Conservation (phyloP, 2,888 invertebrate genomes). For the Dione vanillae region DNA sequence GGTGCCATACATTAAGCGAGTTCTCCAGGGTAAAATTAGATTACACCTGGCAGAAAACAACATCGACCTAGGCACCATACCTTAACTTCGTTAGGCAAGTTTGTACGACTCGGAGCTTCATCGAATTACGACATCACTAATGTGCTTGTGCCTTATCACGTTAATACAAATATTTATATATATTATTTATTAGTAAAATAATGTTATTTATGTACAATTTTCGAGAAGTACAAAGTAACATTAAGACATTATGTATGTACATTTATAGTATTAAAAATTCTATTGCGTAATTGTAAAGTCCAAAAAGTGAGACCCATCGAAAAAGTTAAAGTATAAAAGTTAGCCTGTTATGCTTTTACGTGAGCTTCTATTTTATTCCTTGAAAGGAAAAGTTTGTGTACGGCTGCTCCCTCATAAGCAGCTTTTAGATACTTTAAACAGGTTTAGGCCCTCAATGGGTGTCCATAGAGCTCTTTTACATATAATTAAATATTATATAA, state of each 20-base stretch:
- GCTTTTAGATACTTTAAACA: conserved; percentile 54
- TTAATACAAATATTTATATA: conserved; percentile 12
- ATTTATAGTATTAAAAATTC: conserved; percentile 27
- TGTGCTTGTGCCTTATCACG: conserved; percentile 7
- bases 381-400: conserved; percentile 49
- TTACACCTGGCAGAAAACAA: conserved; percentile 14
- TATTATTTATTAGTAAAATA: neutral
- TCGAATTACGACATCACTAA: conserved; percentile 12
- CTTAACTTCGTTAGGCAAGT: conserved; percentile 22
- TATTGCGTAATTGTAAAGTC: conserved; percentile 37
- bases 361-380: conserved; percentile 44
- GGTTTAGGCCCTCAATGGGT: conserved; percentile 34
- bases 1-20: too few species aligned
- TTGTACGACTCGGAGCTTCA: conserved; percentile 12
- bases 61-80: conserved; percentile 19
- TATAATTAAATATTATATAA: neutral
- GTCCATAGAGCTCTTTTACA: conserved; percentile 1
- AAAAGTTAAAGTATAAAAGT: conserved; percentile 47
- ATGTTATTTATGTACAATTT: neutral
- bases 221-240: neutral
- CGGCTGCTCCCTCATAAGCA: conserved; percentile 53
- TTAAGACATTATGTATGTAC: neutral
- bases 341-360: conserved; percentile 46
- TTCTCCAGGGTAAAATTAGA: neutral
- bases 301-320: conserved; percentile 44